Evolutionary conservation across 35 echinoderm and acorn worm genomes (phyloP).

Genomic region (Chiridota heheva): DNA sequence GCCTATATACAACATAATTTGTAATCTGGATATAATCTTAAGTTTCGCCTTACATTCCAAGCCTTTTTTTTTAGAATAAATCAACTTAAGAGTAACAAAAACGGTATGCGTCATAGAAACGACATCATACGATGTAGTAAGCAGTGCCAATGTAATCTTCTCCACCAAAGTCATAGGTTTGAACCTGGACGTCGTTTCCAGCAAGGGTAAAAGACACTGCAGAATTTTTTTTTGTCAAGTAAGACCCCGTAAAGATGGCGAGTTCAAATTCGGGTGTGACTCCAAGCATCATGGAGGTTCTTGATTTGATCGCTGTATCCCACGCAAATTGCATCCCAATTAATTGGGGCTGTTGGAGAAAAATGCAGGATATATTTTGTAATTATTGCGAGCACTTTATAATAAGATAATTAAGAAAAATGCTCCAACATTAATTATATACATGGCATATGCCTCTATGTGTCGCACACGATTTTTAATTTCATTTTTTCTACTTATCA

Average conservation of each 20-base stretch:
- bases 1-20: too few relatives aligned
- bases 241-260: conserved; percentile 68
- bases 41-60: too few relatives aligned
- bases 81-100: too few relatives aligned
- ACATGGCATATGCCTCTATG: too few relatives aligned
- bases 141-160: conserved; percentile 47
- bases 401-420: too few relatives aligned
- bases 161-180: conserved; percentile 37
- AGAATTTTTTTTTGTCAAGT: conserved; percentile 29
- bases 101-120: background rate
- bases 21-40: too few relatives aligned
- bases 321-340: conserved; percentile 61
- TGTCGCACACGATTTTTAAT: too few relatives aligned
- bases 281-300: conserved; percentile 52
- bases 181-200: conserved; percentile 14
- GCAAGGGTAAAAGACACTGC: conserved; percentile 31
- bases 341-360: conserved; percentile 50
- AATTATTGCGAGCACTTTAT: too few relatives aligned
- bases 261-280: conserved; percentile 86
- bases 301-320: conserved; percentile 48
- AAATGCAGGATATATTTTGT: too few relatives aligned
- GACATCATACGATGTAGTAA: conserved; percentile 42
- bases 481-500: too few relatives aligned
- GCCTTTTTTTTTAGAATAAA: too few relatives aligned
- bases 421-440: too few relatives aligned